Base-by-base conservation (phyloP, 2,113 vertebrate genomes). In the Sylvia atricapilla region DNA sequence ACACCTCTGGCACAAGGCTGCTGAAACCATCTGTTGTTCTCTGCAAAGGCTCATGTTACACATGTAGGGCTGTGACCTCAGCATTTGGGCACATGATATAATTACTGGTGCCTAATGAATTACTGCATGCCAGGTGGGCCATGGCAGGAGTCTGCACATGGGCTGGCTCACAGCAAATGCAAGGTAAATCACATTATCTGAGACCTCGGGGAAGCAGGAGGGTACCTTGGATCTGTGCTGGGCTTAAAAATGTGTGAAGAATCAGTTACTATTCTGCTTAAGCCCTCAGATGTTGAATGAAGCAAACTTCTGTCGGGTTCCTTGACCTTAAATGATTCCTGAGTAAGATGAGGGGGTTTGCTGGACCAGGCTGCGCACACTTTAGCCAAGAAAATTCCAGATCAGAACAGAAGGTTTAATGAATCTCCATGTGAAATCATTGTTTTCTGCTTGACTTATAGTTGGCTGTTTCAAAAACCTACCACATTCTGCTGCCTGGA, bases 251-350 rank as follows among this genome's bases (percentile, higher is more conserved):
- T 75, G 94, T 68, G 66, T 96, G 94, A 90, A 93, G 44, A 95
- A 96, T 96, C 73, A 52, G 69, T 94, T 96, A 81, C 30, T 87
- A 17, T 25, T 52, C 44, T 87, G 47, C 68, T 78, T 81, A 62
- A 92, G 60, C 80, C 44, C 77, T 92, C 66, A 84, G 68, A 94
- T 81, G 52, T 63, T 81, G 91, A 92, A 90, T 63, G 84, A 94
- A 92, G 28, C 28, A 72, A 95, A 70, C 55, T 92, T 86, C 89
- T 94, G 55, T 87, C 0, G 1, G 28, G 56, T 53, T 77, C 43
- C 76, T 94, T 94, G 94, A 97, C 96, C 91, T 95, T 84, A 97
- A 89, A 94, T 94, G 95, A 97, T 93, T 92, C 77, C 73, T 74
- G 30, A 90, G 60, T 88, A 89, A 78, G 39, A 92, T 59, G 77